A percentile compares a stretch with the other conserved stretches of the same genome.
phyloP scores from a whole-genome alignment of 2,797 vertebrate genomes.

The Galago senegalensis region DNA sequence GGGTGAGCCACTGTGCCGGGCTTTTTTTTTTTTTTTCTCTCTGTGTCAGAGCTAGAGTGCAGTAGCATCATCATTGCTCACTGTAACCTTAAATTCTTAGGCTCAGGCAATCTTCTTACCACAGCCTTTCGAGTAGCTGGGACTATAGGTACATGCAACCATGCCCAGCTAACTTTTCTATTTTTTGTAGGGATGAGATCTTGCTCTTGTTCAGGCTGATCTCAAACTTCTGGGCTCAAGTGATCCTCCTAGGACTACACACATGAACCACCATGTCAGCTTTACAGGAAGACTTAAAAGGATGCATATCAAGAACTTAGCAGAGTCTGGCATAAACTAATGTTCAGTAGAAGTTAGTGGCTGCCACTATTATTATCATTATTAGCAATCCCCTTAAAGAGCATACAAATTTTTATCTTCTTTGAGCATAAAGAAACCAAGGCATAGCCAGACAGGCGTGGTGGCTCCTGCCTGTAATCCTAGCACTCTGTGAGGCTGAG shows the following conservation, averaged over 20 bases:
- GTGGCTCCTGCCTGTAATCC: no score
- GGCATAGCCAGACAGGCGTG: neutral
- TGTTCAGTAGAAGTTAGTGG: neutral
- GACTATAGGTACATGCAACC: neutral
- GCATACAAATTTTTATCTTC: neutral
- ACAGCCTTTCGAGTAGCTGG: neutral
- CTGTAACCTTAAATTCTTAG: neutral
- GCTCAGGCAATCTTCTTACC: neutral
- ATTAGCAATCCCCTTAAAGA: conserved; percentile 15
- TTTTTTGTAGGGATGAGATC: neutral
- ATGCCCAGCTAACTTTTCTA: neutral
- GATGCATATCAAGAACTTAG: neutral
- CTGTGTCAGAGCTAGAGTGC: neutral
- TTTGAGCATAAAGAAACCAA: conserved; percentile 4
- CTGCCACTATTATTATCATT: neutral
- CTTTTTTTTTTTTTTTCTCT: no score
- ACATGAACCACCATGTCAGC: neutral
- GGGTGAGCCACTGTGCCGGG: no score
- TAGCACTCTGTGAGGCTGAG: no score
- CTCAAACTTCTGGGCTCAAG: neutral
- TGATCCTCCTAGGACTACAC: neutral
- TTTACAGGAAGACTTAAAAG: neutral
- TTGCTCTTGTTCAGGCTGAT: neutral
- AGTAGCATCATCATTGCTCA: neutral
- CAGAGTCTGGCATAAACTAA: neutral